These are phyloP conservation scores for Chloropsis hardwickii DNA, from an alignment of 2,113 vertebrate genomes.

Conservation along the genomic window DNA sequence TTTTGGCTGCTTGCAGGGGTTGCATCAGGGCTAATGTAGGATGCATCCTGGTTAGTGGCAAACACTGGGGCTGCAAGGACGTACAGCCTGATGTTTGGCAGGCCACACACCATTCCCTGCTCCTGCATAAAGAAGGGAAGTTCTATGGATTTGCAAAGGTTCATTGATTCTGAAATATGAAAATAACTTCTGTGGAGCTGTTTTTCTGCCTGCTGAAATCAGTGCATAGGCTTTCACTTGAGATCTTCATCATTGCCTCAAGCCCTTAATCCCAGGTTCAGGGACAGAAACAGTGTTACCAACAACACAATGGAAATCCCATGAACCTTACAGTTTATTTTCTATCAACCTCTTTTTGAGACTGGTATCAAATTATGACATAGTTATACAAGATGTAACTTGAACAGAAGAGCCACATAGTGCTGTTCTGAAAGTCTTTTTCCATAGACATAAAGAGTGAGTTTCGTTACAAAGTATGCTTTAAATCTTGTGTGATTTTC, in stretches of 20 bases:
- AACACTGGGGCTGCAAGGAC: neutral
- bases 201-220: neutral
- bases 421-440: neutral
- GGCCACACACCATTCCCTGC: accelerated
- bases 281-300: neutral
- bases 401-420: neutral
- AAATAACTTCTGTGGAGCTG: neutral
- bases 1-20: neutral
- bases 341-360: neutral
- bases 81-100: accelerated
- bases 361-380: neutral
- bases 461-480: neutral
- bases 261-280: neutral
- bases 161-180: neutral
- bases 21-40: neutral
- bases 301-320: neutral
- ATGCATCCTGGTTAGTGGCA: neutral
- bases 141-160: neutral
- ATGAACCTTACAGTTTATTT: neutral
- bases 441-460: neutral
- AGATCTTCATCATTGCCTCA: neutral
- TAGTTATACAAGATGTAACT: neutral
- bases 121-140: neutral
- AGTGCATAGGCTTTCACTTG: neutral
- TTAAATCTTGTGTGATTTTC: neutral